Evolutionary conservation across 2,113 vertebrate genomes (phyloP), one percentile per base, ranked within the genome.

Genomic region (Nicator chloris): DNA sequence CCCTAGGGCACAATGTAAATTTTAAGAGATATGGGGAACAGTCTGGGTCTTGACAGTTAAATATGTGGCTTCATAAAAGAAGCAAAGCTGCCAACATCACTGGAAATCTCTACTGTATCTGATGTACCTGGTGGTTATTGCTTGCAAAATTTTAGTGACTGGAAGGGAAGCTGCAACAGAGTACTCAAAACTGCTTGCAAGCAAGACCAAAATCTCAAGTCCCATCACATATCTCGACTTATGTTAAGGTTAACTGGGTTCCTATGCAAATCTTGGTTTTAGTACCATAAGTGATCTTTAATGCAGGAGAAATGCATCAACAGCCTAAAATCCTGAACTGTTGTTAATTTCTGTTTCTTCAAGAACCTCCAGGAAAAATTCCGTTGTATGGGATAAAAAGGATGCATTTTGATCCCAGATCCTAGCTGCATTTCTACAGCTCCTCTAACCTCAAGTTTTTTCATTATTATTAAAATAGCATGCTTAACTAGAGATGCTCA

Each of bases 301-400:
- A 79, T 60, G 45, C 40, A 50, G 56, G 35, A 64, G 10, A 76
- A 91, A 56, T 10, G 8, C 18, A 64, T n/a, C 26, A 44, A 23
- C 26, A 53, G 15, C 33, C 42, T 72, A 24, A 82, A 92, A 50
- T 40, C 31, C 28, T 23, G 4, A 87, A 51, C 4, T 3, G 4
- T 2, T 31, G 13, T 17, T 68, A 2, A 35, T 6, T 68, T 91
- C 47, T 82, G 27, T 61, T 70, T 35, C 54, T 76, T 76, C 28
- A 49, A 64, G 61, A 87, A 14, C 1, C 8, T 19, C 27, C 16
- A 17, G 10, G 12, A 61, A 91, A 76, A 54, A 3, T 56, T 70
- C 28, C 8, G 18, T 2, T 28, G 33, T 9, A 47, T 0, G 2
- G 6, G 27, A 15, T 31, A 72, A 57, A 72, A 81, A 4, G 2